A percentile compares a stretch with the other conserved stretches of the same genome.
phyloP scores from a whole-genome alignment of 2,113 vertebrate species.

The Embiotoca jacksoni region DNA sequence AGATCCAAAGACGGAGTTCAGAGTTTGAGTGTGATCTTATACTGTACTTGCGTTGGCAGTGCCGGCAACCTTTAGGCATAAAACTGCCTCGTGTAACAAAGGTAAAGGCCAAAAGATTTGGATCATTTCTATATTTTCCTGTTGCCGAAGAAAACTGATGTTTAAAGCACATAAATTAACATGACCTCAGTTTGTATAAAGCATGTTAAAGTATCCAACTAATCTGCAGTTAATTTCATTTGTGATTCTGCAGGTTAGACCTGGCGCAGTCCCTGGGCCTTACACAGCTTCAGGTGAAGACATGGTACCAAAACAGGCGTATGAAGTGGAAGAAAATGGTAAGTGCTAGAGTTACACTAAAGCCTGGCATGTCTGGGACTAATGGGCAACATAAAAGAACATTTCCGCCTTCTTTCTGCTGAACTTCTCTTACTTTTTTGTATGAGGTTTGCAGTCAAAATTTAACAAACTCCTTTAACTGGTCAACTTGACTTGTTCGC shows the following conservation, averaged over 20 bases:
- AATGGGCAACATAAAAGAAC: not conserved
- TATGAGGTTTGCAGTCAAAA: not conserved
- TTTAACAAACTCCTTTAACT: not conserved
- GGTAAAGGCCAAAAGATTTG: not conserved
- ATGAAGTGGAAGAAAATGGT: constrained; percentile 99
- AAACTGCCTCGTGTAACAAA: not conserved
- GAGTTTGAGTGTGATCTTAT: constrained; percentile 4
- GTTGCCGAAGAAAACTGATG: not conserved
- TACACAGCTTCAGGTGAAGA: constrained; percentile 99
- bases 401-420: not conserved
- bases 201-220: constrained; percentile 4
- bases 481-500: too few relatives aligned
- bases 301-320: constrained; percentile 99
- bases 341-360: constrained; percentile 57
- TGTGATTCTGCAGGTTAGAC: constrained; percentile 87
- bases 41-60: not conserved
- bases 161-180: not conserved
- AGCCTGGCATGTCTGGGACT: not conserved
- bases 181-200: not conserved
- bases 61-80: not conserved
- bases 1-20: constrained; percentile 26
- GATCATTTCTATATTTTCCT: not conserved
- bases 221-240: constrained; percentile 19
- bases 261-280: constrained; percentile 95
- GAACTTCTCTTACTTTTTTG: not conserved